Evolutionary conservation across 2,797 vertebrate genomes (phyloP).

Genomic region (Liasis olivaceus): DNA sequence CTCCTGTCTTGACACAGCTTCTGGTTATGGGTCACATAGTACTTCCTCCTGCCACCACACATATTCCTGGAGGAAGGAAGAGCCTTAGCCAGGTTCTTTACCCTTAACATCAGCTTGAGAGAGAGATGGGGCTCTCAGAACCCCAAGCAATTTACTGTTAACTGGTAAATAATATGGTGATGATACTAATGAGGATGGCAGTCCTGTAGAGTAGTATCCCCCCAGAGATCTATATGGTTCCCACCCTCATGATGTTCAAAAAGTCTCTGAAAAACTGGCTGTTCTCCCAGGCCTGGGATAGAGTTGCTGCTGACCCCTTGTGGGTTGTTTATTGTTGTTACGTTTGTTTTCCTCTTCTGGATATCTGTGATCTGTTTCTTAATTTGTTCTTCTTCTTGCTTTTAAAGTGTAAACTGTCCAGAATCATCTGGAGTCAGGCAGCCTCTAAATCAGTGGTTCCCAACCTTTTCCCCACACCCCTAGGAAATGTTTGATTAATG

Average conservation of each 20-base stretch:
- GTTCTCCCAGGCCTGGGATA: neutral
- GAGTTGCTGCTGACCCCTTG: neutral
- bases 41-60: neutral
- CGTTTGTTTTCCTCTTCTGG: neutral
- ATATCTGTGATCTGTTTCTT: neutral
- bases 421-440: neutral
- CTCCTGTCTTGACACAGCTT: neutral
- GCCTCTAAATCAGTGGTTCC: neutral
- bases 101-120: neutral
- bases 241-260: neutral
- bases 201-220: neutral
- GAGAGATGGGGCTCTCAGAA: neutral
- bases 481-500: too few species aligned
- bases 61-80: neutral
- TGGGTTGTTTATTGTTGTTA: neutral
- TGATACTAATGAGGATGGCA: neutral
- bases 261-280: neutral
- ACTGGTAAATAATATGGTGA: neutral
- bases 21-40: neutral
- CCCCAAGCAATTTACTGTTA: neutral
- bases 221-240: neutral
- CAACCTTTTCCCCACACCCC: too few species aligned
- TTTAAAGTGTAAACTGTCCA: neutral
- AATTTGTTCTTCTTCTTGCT: neutral
- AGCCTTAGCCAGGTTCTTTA: neutral